Conservation (phyloP, 1,140 invertebrate genomes). For the Planococcus citri region DNA sequence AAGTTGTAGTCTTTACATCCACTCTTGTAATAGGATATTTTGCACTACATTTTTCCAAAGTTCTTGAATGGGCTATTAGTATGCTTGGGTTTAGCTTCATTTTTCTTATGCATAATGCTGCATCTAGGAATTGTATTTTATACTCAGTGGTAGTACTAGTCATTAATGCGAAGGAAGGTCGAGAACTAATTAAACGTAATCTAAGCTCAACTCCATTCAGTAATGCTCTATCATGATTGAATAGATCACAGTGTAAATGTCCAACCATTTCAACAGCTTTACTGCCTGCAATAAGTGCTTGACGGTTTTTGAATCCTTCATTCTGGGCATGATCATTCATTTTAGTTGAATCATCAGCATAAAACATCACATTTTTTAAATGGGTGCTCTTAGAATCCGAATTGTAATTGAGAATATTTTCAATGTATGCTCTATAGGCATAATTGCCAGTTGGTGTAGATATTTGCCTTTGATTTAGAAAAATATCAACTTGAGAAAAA, state of each 20-base stretch:
- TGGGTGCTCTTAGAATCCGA: too few species aligned
- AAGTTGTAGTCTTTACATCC: too few species aligned
- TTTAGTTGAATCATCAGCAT: too few species aligned
- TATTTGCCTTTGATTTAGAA: too few species aligned
- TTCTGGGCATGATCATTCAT: too few species aligned
- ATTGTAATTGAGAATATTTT: too few species aligned
- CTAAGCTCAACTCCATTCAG: conserved; percentile 34
- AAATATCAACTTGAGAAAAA: too few species aligned
- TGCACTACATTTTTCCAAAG: conserved; percentile 31
- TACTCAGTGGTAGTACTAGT: conserved; percentile 11
- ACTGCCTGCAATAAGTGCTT: background rate
- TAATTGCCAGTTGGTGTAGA: too few species aligned
- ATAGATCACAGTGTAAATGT: conserved; percentile 24
- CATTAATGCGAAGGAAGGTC: conserved; percentile 33
- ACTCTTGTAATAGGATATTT: conserved; percentile 35
- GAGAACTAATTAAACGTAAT: conserved; percentile 31
- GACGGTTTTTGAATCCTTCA: background rate
- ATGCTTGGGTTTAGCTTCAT: conserved; percentile 32
- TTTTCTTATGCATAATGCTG: conserved; percentile 32
- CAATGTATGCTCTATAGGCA: too few species aligned
- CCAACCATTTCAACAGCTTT: too few species aligned
- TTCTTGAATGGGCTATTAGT: conserved; percentile 32
- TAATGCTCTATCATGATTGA: conserved; percentile 35
- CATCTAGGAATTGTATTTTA: conserved; percentile 29
- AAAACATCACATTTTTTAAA: conserved; percentile 22